Base-by-base conservation (phyloP, 1,140 invertebrate species). In the Megalopta genalis region DNA sequence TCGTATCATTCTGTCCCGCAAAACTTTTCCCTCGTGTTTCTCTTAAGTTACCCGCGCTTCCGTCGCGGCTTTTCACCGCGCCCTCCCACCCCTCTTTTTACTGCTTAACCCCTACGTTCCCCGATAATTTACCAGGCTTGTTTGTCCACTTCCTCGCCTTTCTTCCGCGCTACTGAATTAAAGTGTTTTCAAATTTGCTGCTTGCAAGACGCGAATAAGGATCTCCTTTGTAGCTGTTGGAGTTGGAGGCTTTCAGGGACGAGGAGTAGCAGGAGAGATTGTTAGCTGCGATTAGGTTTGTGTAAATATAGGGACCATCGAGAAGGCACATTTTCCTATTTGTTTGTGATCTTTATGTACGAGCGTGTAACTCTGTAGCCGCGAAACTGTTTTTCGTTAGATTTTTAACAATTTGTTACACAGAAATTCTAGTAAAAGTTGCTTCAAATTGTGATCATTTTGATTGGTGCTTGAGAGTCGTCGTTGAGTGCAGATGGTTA, bases 1-100 rank as follows among this genome's bases (percentile, higher is more conserved):
- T 86, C 85, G 81, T 85, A 86, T 86, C 80, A 86, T 83, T 86
- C 83, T 83, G 77, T 86, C 86, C 73, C 39, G 57, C 54, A 64
- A 78, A 83, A 80, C 74, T 78, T 81, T 60, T 69, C 73, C 68
- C 54, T 52, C 73, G 70, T 80, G 80, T 86, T 86, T 81, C 72
- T 62, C 84, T 74, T 67, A 84, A 81, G 82, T 84, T 75, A 77
- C 66, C 76, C 59, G 39, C 49, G 77, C 67, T 85, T 52, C 65
- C 75, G 37, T 68, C 63, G 71, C 57, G 42, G 59, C 69, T 68
- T 84, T 73, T 65, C 82, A 70, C 77, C 52, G 52, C 18, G 27
- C 77, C 42, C 70, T 54, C 62, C 77, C 72, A 81, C 81, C 39
- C 62, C 69, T 59, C 18, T 3, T 42, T 42, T 1, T 8, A 10